Conservation (phyloP, 2,888 invertebrate genomes). For the Macaria notata region DNA sequence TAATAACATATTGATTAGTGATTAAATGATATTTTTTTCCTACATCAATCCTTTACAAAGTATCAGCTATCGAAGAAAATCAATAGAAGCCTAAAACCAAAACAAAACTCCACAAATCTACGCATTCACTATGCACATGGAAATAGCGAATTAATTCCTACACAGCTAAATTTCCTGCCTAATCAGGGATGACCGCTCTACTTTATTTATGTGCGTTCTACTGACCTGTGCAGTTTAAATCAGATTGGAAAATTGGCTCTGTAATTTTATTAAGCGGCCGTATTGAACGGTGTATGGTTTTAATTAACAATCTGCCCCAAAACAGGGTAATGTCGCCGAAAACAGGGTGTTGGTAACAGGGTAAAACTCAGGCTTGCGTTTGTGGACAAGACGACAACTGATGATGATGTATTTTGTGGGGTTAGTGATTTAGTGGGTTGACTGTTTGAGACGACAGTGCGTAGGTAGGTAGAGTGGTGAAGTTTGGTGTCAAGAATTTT, state of each 20-base stretch:
- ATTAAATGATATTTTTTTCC: too few relatives aligned
- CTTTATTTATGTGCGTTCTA: slow-evolving; percentile 30
- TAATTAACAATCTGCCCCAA: slow-evolving; percentile 62
- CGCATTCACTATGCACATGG: background rate
- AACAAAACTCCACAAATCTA: too few relatives aligned
- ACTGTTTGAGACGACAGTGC: too few relatives aligned
- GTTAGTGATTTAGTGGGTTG: background rate
- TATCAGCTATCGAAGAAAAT: too few relatives aligned
- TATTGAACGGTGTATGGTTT: slow-evolving; percentile 61
- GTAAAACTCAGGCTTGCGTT: slow-evolving; percentile 44
- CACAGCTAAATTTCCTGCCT: slow-evolving; percentile 6
- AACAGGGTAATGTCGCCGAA: slow-evolving; percentile 50
- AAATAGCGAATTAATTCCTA: slow-evolving; percentile 5
- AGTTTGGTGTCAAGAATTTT: too few relatives aligned
- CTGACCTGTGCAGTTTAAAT: slow-evolving; percentile 41
- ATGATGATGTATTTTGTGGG: slow-evolving; percentile 10
- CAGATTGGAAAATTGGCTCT: slow-evolving; percentile 48
- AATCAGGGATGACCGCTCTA: slow-evolving; percentile 13
- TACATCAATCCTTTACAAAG: too few relatives aligned
- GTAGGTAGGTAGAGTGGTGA: too few relatives aligned
- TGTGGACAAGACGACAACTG: slow-evolving; percentile 21
- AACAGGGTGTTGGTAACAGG: slow-evolving; percentile 32
- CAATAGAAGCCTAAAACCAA: too few relatives aligned
- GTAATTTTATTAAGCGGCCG: slow-evolving; percentile 54
- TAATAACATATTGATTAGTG: too few relatives aligned